Percentiles rank a stretch among this genome's conserved stretches.
Conservation (phyloP, 2,113 vertebrate species). For the Spermophilus dauricus region DNA sequence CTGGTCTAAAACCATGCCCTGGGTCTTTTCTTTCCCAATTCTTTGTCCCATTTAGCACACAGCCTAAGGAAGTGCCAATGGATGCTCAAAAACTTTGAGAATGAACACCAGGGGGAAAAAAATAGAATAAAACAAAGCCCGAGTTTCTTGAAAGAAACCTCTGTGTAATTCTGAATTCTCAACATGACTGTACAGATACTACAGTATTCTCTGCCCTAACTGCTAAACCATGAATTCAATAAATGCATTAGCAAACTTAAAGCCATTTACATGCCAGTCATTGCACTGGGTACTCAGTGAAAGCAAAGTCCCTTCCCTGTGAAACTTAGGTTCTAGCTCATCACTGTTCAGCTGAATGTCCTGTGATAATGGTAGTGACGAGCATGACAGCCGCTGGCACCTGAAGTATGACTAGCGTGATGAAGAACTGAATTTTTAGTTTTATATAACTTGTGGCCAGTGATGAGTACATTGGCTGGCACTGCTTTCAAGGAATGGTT, state of each 20-base stretch:
- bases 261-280: background rate
- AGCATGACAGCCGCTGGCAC: background rate
- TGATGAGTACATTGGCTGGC: background rate
- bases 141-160: background rate
- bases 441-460: background rate
- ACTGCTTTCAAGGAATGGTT: background rate
- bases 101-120: background rate
- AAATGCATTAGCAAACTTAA: background rate
- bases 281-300: background rate
- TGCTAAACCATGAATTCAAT: background rate
- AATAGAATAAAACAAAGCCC: too few species aligned
- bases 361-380: background rate
- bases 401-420: background rate
- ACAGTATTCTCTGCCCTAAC: background rate
- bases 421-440: background rate
- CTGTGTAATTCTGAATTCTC: background rate
- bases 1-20: background rate
- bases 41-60: background rate
- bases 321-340: background rate
- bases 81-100: background rate
- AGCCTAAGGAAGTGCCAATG: background rate
- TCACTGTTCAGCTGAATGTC: rapidly evolving
- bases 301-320: background rate
- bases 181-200: too few species aligned
- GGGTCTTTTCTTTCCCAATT: background rate